These are phyloP conservation scores for Ormyrus thymus DNA, from an alignment of 2,888 invertebrate genomes.

Conservation along the genomic window DNA sequence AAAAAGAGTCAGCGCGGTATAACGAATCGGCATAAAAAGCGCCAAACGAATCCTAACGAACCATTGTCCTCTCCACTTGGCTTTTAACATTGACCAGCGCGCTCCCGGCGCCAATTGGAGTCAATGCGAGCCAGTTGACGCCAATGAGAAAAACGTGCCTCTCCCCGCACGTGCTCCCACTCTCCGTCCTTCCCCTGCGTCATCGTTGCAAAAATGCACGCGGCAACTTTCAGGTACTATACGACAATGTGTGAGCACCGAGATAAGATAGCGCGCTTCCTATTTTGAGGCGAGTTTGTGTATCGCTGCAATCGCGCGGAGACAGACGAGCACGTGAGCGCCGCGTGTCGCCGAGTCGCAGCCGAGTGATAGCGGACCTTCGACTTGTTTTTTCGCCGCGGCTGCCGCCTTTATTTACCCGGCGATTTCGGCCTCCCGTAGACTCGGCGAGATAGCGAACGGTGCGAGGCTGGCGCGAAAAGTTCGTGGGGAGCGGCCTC, in stretches of 20 bases:
- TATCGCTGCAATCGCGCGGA: background rate
- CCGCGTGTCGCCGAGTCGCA: slow-evolving; percentile 14
- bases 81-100: slow-evolving; percentile 12
- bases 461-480: no score
- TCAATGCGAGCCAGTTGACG: slow-evolving; percentile 61
- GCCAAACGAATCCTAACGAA: background rate
- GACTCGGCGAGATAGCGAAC: no score
- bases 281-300: background rate
- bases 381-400: no score
- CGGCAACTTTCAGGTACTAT: background rate
- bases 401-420: no score
- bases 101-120: slow-evolving; percentile 20
- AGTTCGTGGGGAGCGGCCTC: no score
- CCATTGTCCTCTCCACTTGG: no score
- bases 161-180: background rate
- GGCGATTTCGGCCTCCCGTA: no score
- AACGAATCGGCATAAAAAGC: background rate
- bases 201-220: slow-evolving; percentile 9
- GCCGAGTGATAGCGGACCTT: no score
- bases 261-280: slow-evolving; percentile 13
- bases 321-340: slow-evolving; percentile 35
- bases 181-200: background rate
- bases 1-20: no score
- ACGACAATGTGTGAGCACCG: background rate
- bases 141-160: slow-evolving; percentile 59